Conservation (phyloP, 2,113 vertebrate genomes). For the Arothron firmamentum region DNA sequence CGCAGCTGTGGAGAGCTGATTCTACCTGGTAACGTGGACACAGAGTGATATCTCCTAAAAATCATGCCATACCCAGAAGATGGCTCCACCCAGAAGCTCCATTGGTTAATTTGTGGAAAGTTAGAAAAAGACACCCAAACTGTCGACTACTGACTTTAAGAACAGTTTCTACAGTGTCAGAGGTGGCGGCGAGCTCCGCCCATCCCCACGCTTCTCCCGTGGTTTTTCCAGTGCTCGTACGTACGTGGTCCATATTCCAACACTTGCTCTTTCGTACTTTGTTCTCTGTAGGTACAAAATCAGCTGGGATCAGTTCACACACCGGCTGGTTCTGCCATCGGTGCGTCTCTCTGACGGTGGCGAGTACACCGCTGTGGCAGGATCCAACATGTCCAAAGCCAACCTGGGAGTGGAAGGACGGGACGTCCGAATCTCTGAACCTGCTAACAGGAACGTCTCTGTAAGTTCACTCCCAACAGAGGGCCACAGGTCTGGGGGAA, state of each 20-base stretch:
- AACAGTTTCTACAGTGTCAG: too few relatives aligned
- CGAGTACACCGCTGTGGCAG: constrained; percentile 89
- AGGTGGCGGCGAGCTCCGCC: too few relatives aligned
- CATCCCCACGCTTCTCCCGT: too few relatives aligned
- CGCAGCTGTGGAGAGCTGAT: too few relatives aligned
- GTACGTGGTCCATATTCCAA: neutral
- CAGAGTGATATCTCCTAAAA: too few relatives aligned
- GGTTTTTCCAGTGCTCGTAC: too few relatives aligned
- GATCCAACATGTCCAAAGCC: constrained; percentile 88
- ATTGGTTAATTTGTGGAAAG: too few relatives aligned
- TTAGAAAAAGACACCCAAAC: too few relatives aligned
- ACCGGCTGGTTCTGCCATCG: constrained; percentile 86
- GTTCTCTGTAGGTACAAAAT: constrained; percentile 80
- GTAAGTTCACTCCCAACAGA: constrained; percentile 67
- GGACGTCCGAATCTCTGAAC: constrained; percentile 85
- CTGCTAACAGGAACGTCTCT: constrained; percentile 76
- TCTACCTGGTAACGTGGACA: too few relatives aligned
- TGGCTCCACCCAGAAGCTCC: too few relatives aligned
- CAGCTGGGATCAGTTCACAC: constrained; percentile 82
- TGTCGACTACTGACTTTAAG: neutral
- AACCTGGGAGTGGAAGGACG: constrained; percentile 86
- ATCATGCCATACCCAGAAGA: too few relatives aligned
- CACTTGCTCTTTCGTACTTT: neutral
- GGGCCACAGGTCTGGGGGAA: neutral
- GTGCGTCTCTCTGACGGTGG: constrained; percentile 87